Evolutionary conservation across 64 coral and sea anemone genomes (phyloP), one percentile per base, ranked within the genome.

Genomic region (Orbicella faveolata): DNA sequence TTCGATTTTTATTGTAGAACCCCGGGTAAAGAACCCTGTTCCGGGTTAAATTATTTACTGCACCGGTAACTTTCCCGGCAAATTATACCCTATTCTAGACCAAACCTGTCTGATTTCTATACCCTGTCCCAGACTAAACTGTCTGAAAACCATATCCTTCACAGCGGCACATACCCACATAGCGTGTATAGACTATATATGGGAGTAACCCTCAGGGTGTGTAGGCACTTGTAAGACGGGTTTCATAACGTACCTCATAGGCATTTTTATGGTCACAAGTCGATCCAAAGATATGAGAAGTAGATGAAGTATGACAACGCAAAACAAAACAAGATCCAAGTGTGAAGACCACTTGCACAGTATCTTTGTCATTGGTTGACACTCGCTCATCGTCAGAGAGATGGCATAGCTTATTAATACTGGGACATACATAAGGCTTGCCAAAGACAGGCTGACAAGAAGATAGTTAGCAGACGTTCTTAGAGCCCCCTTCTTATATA

Each of bases 271-370:
- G 14, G 82, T 64, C 21, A 85, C 8, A 3, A 85, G 41, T 11
- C 82, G 82, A 85, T 85, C 82, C 82, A 85, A 73, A 2, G 82
- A 85, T 11, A 85, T 85, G 1, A 72, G 14, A 9, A 44, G 21
- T 11, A 85, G 23, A 33, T 85, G 82, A 21, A 23, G 33, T 65
- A 85, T 85, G 5, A 85, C 63, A 17, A 85, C 82, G 44, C 63
- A 85, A 20, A 85, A 85, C 25, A 85, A 72, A 15, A 21, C 65
- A 52, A 69, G 53, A 85, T 85, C 82, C 37, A 26, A 8, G 41
- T 52, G 14, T 51, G 82, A 85, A 52, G 82, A 15, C 82, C 65
- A 70, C 26, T 0, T 1, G 37, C 82, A 85, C 63, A 85, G 3
- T 11, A 9, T 3, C 53, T 19, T 21, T 11, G 52, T 51, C 3